Conservation (phyloP, 2,797 vertebrate species). For the Thaleichthys pacificus region DNA sequence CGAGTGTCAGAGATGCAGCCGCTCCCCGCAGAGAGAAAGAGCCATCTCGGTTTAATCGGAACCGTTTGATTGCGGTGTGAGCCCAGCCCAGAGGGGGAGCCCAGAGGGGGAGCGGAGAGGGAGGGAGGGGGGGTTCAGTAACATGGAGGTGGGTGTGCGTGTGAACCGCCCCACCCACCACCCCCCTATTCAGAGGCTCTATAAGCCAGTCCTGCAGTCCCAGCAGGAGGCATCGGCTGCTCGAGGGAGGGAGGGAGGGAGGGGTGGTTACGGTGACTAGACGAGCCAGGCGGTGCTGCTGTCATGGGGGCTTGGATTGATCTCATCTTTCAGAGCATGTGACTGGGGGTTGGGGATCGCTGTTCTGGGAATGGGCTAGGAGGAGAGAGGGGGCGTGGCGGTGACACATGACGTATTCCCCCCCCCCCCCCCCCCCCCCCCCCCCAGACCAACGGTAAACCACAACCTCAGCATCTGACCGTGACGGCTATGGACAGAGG, state of each 20-base stretch:
- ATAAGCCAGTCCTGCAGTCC: constrained; percentile 29
- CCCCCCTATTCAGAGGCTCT: not conserved
- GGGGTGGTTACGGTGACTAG: constrained; percentile 2
- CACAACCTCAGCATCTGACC: not conserved
- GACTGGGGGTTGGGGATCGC: constrained; percentile 8
- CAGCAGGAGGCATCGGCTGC: constrained; percentile 36
- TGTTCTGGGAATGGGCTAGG: constrained; percentile 9
- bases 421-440: no score
- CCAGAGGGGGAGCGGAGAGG: not conserved
- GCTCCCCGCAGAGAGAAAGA: constrained; percentile 16
- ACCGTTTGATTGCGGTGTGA: constrained; percentile 43
- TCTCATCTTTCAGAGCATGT: constrained; percentile 49
- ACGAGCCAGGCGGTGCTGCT: constrained; percentile 18
- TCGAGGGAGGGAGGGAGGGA: constrained; percentile 15
- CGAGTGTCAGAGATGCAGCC: constrained; percentile 31
- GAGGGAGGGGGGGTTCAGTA: constrained; percentile 30
- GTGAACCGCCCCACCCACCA: constrained; percentile 12
- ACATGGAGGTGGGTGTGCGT: constrained; percentile 38
- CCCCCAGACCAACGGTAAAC: not conserved
- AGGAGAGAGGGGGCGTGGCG: not conserved
- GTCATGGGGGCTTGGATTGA: constrained; percentile 39
- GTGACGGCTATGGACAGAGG: no score
- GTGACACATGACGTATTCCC: not conserved
- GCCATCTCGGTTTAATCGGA: constrained; percentile 33
- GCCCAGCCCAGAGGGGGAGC: constrained; percentile 14